Conservation (phyloP, 2,888 invertebrate genomes). For the Entomobrya proxima region DNA sequence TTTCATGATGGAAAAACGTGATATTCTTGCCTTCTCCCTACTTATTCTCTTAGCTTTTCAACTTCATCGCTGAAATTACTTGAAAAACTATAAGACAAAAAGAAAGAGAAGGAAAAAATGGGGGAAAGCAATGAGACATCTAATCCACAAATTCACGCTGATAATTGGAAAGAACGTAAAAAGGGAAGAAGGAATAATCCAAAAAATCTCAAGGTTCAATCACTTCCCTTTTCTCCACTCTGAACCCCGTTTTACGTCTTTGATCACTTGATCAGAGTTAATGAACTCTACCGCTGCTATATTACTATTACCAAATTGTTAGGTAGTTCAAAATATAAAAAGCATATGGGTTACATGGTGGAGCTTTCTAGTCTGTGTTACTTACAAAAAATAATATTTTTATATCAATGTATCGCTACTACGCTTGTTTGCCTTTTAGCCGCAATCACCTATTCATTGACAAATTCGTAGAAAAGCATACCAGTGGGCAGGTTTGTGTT, state of each 20-base stretch:
- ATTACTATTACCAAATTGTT: not conserved
- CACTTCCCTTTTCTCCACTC: not conserved
- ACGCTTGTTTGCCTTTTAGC: too few species aligned
- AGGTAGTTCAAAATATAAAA: not conserved
- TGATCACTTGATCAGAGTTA: slow-evolving; percentile 3
- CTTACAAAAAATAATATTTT: too few species aligned
- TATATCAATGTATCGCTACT: too few species aligned
- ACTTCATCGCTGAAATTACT: slow-evolving; percentile 23
- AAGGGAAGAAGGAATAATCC: not conserved
- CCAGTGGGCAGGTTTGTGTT: not conserved
- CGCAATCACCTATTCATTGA: not conserved
- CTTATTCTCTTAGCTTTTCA: not conserved
- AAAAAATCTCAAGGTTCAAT: slow-evolving; percentile 36
- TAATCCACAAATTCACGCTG: slow-evolving; percentile 60
- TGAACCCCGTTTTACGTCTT: not conserved
- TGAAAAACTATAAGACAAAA: too few species aligned
- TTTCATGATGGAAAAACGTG: slow-evolving; percentile 64
- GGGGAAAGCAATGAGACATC: slow-evolving; percentile 28
- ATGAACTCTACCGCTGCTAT: slow-evolving; percentile 9
- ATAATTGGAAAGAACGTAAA: slow-evolving; percentile 47
- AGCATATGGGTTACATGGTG: not conserved
- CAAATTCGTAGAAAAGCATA: not conserved
- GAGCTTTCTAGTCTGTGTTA: too few species aligned
- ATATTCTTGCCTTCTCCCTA: slow-evolving; percentile 41
- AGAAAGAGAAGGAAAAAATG: slow-evolving; percentile 24